A percentile compares a stretch with the other conserved stretches of the same genome.
These are phyloP conservation scores for Sciurus carolinensis DNA, from an alignment of 2,797 vertebrate genomes.

Conservation along the genomic window DNA sequence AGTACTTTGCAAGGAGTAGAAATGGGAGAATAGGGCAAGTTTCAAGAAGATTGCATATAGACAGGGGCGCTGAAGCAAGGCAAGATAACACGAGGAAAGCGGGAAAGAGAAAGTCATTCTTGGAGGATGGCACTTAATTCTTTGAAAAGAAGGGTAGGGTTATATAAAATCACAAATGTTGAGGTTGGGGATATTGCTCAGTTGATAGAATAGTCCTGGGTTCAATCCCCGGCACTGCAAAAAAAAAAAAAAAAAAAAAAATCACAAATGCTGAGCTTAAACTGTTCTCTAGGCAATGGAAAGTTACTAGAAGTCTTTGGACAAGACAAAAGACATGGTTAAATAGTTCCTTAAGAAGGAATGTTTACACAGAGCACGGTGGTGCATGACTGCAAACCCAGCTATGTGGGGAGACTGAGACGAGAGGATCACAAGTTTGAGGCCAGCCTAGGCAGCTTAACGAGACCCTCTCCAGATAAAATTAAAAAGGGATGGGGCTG, in stretches of 20 bases:
- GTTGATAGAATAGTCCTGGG: too few species aligned
- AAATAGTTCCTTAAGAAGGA: slow-evolving; percentile 25
- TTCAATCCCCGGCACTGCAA: too few species aligned
- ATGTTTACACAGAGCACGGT: neutral
- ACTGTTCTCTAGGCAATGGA: neutral
- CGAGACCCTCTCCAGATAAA: neutral
- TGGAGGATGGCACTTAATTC: neutral
- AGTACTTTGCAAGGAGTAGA: neutral
- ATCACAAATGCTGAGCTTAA: neutral
- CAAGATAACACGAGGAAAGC: neutral
- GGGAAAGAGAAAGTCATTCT: neutral
- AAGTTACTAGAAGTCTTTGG: slow-evolving; percentile 50
- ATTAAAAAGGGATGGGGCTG: neutral
- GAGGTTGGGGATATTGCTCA: neutral
- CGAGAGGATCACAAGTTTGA: too few species aligned
- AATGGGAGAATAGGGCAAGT: neutral
- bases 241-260: neutral
- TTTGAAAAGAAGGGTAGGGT: neutral
- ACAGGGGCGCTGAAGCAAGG: neutral
- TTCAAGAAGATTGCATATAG: slow-evolving; percentile 23
- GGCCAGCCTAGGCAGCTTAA: too few species aligned
- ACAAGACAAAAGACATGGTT: neutral
- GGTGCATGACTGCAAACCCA: too few species aligned
- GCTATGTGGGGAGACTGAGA: too few species aligned
- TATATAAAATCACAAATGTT: neutral